Evolutionary conservation across 1,140 invertebrate genomes (phyloP).

Genomic region (Diploscapter pachys): DNA sequence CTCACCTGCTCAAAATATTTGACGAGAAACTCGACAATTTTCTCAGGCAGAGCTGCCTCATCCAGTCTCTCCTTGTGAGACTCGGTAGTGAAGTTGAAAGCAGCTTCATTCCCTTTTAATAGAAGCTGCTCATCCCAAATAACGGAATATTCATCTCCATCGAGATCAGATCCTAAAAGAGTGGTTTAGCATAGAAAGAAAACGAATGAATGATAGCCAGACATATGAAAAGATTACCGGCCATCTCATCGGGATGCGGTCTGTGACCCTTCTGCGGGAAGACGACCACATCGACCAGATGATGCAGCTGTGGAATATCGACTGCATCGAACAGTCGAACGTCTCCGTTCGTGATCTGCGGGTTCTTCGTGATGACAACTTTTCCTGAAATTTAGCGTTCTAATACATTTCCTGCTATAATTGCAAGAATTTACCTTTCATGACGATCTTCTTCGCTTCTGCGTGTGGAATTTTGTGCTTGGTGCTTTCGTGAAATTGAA

Average conservation of each 20-base stretch:
- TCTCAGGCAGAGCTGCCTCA: slow-evolving; percentile 22
- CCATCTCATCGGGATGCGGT: slow-evolving; percentile 60
- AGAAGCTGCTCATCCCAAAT: slow-evolving; percentile 52
- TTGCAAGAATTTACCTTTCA: slow-evolving; percentile 29
- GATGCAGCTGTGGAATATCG: slow-evolving; percentile 48
- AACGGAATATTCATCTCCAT: slow-evolving; percentile 59
- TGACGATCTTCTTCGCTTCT: slow-evolving; percentile 12
- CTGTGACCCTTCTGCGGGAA: slow-evolving; percentile 55
- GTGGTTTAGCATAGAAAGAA: no score
- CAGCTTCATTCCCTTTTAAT: slow-evolving; percentile 42
- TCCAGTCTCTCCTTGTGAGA: slow-evolving; percentile 12
- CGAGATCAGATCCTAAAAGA: slow-evolving; percentile 49
- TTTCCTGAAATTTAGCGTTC: slow-evolving; percentile 2
- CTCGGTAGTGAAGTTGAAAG: slow-evolving; percentile 42
- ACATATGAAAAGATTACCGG: slow-evolving; percentile 38
- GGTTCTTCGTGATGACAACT: slow-evolving; percentile 56
- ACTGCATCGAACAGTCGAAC: slow-evolving; percentile 54
- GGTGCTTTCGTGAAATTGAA: slow-evolving; percentile 47
- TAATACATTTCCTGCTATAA: neutral
- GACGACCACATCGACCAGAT: slow-evolving; percentile 58
- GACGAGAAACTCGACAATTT: slow-evolving; percentile 51
- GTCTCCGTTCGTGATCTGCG: slow-evolving; percentile 57
- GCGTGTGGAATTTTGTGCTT: slow-evolving; percentile 21
- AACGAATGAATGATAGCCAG: no score
- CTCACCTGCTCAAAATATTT: slow-evolving; percentile 49